phyloP scores from a whole-genome alignment of 1,140 invertebrate genomes.

The Heterodera schachtii region DNA sequence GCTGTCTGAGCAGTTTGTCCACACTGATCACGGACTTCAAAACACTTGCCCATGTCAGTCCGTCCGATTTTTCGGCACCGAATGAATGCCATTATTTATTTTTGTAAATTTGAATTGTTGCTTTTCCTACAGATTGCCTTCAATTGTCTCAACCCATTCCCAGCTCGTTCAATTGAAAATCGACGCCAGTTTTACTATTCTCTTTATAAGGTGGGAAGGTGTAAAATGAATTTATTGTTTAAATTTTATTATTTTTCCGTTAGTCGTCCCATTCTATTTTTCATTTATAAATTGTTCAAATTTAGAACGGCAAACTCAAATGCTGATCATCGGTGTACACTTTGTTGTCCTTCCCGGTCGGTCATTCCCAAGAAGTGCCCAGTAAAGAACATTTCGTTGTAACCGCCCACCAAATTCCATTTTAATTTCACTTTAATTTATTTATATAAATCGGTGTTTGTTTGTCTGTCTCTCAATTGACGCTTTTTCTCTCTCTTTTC shows the following conservation, averaged over 20 bases:
- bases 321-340: no score
- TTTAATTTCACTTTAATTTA: no score
- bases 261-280: neutral
- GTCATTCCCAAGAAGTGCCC: no score
- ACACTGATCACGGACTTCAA: constrained; percentile 67
- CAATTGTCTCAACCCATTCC: constrained; percentile 69
- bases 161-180: constrained; percentile 66
- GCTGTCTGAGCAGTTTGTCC: constrained; percentile 67
- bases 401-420: no score
- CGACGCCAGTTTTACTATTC: constrained; percentile 67
- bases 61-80: neutral
- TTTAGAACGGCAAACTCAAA: constrained; percentile 10
- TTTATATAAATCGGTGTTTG: no score
- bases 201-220: constrained; percentile 65
- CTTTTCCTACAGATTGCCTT: constrained; percentile 67
- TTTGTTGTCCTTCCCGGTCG: no score
- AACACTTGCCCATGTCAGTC: constrained; percentile 55
- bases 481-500: neutral
- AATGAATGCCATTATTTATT: constrained; percentile 29
- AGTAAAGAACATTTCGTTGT: no score
- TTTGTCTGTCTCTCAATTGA: no score
- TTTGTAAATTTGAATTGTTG: constrained; percentile 1
- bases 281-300: neutral
- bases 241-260: no score
- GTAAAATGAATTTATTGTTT: no score